Base-by-base conservation (phyloP, 1,140 invertebrate genomes). In the Caerostris darwini region DNA sequence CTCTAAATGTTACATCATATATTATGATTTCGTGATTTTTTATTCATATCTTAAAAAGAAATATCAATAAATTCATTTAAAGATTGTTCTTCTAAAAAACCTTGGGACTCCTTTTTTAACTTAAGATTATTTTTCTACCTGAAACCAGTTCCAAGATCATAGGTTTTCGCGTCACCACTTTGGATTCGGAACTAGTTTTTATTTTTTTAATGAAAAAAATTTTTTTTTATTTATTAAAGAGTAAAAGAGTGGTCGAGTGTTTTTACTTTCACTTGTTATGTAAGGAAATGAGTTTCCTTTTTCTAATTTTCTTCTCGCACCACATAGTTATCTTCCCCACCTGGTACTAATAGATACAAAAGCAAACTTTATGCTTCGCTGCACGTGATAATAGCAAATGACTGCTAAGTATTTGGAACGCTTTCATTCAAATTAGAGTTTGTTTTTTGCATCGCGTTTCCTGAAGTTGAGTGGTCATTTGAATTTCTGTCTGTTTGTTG, bases 331-430 rank as follows among this genome's bases (percentile, higher is more conserved):
- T 77, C 71, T 77, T 50, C 34, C 71, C 71, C 71, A 77, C 71
- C 71, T 77, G 71, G 71, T 77, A 77, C 71, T 50, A 77, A 77
- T 77, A 77, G 50, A 77, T 77, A 77, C 71, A 53, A 53, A 5
- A 77, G 71, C 19, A 53, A 10, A 50, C 12, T 77, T 77, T 12
- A 34, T 34, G 71, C 71, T 50, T 50, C 71, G 10, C 5, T 77
- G 34, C 71, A 53, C 71, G 19, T 77, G 71, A 77, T 77, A 77
- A 77, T 77, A 50, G 8, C 50, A 53, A 77, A 77, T 77, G 50
- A 4, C 34, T 34, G 10, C 34, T 34, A 53, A 77, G 34, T 77
- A 77, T 77, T 50, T 77, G 34, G 71, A 50, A 77, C 71, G 71
- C 12, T 77, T 77, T 50, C 19, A 77, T 53, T 77, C 71, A 77